These are phyloP conservation scores for Meiosimyza decipiens DNA, from an alignment of 2,888 invertebrate species.

Conservation along the genomic window DNA sequence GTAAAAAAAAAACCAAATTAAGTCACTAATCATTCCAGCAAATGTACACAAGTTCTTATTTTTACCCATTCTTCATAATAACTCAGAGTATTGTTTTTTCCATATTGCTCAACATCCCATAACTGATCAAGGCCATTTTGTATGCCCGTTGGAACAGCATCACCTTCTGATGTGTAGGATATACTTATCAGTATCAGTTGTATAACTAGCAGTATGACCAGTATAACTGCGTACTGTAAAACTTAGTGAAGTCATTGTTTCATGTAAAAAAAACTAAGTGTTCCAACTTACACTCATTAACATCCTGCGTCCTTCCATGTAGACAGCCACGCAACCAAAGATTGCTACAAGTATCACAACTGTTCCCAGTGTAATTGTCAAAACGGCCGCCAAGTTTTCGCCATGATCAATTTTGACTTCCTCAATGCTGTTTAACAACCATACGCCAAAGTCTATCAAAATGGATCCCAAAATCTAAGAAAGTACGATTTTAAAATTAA, in stretches of 20 bases:
- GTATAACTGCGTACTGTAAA: conserved; percentile 56
- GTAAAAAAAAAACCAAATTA: not conserved
- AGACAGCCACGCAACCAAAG: conserved; percentile 51
- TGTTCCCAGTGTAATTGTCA: conserved; percentile 55
- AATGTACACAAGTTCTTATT: not conserved
- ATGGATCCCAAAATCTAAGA: conserved; percentile 54
- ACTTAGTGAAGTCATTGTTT: not conserved
- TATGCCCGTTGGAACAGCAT: conserved; percentile 48
- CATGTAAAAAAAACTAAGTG: not conserved
- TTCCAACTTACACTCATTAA: conserved; percentile 53
- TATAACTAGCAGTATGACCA: conserved; percentile 54
- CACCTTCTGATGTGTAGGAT: conserved; percentile 52
- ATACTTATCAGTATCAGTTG: conserved; percentile 57
- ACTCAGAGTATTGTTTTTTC: conserved; percentile 49
- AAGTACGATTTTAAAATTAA: not conserved
- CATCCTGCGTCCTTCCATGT: conserved; percentile 51
- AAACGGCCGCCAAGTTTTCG: conserved; percentile 52
- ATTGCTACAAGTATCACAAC: conserved; percentile 51
- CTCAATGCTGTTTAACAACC: conserved; percentile 53
- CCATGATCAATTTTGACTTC: conserved; percentile 49
- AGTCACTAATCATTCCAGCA: not conserved
- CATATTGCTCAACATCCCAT: conserved; percentile 49
- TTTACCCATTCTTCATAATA: conserved; percentile 58
- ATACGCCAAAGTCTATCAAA: conserved; percentile 56
- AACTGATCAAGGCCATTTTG: conserved; percentile 58